Evolutionary conservation across 2,888 invertebrate genomes (phyloP).

Genomic region (Platypus cylindrus): DNA sequence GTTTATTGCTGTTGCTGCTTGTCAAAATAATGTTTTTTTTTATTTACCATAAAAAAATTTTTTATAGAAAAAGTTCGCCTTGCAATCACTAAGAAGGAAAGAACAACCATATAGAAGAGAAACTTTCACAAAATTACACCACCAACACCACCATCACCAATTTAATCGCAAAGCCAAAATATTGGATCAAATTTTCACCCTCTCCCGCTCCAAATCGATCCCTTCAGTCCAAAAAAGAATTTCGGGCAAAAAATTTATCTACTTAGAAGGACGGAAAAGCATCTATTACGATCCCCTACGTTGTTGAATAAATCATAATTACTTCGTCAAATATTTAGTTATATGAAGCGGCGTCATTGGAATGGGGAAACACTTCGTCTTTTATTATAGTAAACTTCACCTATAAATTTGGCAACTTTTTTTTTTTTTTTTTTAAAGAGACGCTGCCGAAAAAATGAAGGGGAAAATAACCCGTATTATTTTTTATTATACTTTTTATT

Average conservation of each 20-base stretch:
- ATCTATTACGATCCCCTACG: conserved; percentile 13
- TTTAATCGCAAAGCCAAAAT: too few relatives aligned
- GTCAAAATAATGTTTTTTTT: too few relatives aligned
- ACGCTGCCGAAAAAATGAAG: neutral
- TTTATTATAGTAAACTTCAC: conserved; percentile 15
- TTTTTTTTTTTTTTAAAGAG: conserved; percentile 6
- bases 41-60: too few relatives aligned
- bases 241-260: conserved; percentile 13
- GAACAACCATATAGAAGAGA: too few relatives aligned
- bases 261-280: conserved; percentile 13
- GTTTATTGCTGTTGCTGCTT: too few relatives aligned
- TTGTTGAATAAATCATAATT: conserved; percentile 16
- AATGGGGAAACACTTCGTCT: conserved; percentile 12
- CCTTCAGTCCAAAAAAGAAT: conserved; percentile 10
- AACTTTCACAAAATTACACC: too few relatives aligned
- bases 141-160: too few relatives aligned
- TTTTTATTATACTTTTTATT: too few relatives aligned
- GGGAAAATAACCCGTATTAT: too few relatives aligned
- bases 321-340: conserved; percentile 17
- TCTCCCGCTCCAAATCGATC: conserved; percentile 7
- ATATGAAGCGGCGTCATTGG: conserved; percentile 12
- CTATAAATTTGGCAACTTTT: conserved; percentile 15
- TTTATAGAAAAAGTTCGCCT: too few relatives aligned
- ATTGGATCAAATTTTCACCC: conserved; percentile 3
- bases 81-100: too few relatives aligned